Base-by-base conservation (phyloP, 2,797 vertebrate species). In the Tragopan temminckii region DNA sequence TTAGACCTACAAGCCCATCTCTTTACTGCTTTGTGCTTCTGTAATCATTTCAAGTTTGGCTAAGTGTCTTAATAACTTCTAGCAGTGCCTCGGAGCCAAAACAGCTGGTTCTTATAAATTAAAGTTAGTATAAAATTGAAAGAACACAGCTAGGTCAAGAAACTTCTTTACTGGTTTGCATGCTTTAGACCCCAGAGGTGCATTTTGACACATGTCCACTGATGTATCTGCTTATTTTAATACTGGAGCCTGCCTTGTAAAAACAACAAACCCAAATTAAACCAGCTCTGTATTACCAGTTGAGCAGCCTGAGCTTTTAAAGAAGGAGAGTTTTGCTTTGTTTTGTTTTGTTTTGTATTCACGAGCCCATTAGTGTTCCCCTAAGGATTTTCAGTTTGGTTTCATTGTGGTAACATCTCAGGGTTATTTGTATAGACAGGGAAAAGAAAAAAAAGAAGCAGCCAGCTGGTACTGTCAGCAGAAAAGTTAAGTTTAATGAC, bases 61-160 rank as follows among this genome's bases (percentile, higher is more conserved):
- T 79, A 88, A 94, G 80, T 50, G 33, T 7, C 58, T 92, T 88
- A 64, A 45, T 86, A 86, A 69, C 86, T 90, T 92, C 42, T 76
- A 81, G 29, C 67, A 55, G 67, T 69, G 63, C 67, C 78, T 90
- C 53, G 35, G 43, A 88, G 81, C 59, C 55, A 67, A 83, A 88
- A 11, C 69, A 90, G 38, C 89, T 84, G 63, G 36, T 87, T 93
- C 80, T 90, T 66, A 79, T 79, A 85, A 76, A 88, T 72, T 42
- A 66, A 86, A 92, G 74, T 71, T 68, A 68, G 23, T 66, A 79
- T 33, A 46, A 79, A 85, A 90, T 50, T 45, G 55, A 77, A 88
- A 91, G 53, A 77, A 85, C 43, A 63, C 27, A 66, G 46, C 72
- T 72, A 87, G 72, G 89, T 92, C 85, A 70, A 78, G 79, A 66